Evolutionary conservation across 2,888 invertebrate genomes (phyloP).

Genomic region (Oscheius sp.): DNA sequence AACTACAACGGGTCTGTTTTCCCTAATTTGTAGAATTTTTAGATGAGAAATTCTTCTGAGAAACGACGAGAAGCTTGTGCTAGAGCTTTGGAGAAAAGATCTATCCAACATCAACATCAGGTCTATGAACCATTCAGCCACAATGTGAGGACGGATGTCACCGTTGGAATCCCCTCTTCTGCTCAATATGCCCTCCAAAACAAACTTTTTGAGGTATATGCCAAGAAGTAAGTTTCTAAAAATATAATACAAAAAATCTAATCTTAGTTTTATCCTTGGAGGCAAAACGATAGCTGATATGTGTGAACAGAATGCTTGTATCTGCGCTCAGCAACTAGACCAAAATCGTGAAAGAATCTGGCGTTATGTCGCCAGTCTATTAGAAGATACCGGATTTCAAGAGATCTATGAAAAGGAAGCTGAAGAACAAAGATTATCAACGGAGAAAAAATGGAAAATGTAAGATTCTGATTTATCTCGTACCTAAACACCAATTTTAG

Average conservation of each 20-base stretch:
- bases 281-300: slow-evolving; percentile 6
- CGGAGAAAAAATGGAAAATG: slow-evolving; percentile 6
- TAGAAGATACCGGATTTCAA: slow-evolving; percentile 1
- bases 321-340: background rate
- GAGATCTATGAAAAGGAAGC: slow-evolving; percentile 4
- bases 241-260: background rate
- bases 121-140: slow-evolving; percentile 2
- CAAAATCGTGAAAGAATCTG: slow-evolving; percentile 6
- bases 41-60: background rate
- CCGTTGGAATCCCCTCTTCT: background rate
- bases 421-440: background rate
- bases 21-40: background rate
- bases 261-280: slow-evolving; percentile 11
- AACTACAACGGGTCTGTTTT: background rate
- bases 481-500: background rate
- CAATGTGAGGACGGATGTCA: slow-evolving; percentile 3
- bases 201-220: background rate
- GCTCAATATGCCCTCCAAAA: background rate
- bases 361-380: slow-evolving; percentile 5
- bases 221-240: background rate
- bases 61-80: slow-evolving; percentile 4
- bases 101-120: background rate
- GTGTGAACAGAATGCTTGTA: slow-evolving; percentile 17
- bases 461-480: background rate
- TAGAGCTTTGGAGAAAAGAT: background rate